Evolutionary conservation across 2,113 vertebrate genomes (phyloP).

Genomic region (Stegastes partitus): DNA sequence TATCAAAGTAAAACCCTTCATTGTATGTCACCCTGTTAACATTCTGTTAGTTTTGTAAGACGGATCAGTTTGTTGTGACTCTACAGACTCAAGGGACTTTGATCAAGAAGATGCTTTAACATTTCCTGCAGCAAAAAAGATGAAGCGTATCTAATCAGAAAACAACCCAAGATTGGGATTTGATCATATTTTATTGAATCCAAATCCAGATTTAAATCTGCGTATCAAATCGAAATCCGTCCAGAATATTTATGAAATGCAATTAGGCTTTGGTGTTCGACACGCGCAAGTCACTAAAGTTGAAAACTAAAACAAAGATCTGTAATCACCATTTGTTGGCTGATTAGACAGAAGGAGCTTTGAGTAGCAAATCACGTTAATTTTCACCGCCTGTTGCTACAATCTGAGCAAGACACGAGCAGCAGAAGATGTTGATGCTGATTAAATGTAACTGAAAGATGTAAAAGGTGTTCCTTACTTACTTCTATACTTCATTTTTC

Average conservation of each 20-base stretch:
- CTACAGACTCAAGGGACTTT: neutral
- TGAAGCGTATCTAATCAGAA: slow-evolving; percentile 20
- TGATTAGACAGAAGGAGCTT: slow-evolving; percentile 21
- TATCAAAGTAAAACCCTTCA: neutral
- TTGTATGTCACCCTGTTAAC: neutral
- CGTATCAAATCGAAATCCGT: slow-evolving; percentile 38
- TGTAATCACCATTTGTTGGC: slow-evolving; percentile 21
- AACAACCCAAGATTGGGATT: neutral
- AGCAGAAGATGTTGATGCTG: neutral
- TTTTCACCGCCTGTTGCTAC: slow-evolving; percentile 9
- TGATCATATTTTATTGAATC: slow-evolving; percentile 1
- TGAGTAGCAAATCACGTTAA: neutral
- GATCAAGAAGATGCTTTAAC: slow-evolving; percentile 1
- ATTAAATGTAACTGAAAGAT: neutral
- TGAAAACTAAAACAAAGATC: slow-evolving; percentile 38
- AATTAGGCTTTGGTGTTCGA: slow-evolving; percentile 26
- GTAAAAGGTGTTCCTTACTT: neutral
- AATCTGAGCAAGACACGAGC: neutral
- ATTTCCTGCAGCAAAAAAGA: slow-evolving; percentile 5
- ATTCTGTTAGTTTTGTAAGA: neutral
- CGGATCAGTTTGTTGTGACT: neutral
- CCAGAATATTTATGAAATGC: slow-evolving; percentile 6
- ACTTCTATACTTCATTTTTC: neutral
- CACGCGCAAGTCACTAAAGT: slow-evolving; percentile 14
- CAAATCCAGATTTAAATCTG: slow-evolving; percentile 27